These are phyloP conservation scores for Gambusia holbrooki DNA, from an alignment of 2,113 vertebrate genomes.

Conservation along the genomic window DNA sequence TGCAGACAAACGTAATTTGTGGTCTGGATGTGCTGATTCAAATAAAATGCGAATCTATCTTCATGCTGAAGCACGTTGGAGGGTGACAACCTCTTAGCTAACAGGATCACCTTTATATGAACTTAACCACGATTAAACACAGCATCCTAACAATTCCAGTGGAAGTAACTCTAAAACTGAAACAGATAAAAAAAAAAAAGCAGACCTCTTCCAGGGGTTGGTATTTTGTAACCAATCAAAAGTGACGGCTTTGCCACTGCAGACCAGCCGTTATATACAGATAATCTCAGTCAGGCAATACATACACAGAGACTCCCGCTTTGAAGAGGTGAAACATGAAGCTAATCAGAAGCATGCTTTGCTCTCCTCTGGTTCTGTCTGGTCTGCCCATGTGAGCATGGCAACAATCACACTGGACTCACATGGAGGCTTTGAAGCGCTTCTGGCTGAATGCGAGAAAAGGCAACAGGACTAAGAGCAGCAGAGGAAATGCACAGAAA, in stretches of 20 bases:
- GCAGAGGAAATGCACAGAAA: slow-evolving; percentile 24
- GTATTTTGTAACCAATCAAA: slow-evolving; percentile 20
- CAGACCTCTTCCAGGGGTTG: background rate
- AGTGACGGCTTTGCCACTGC: slow-evolving; percentile 7
- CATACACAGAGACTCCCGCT: slow-evolving; percentile 10
- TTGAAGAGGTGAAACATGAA: slow-evolving; percentile 63
- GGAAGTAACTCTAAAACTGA: background rate
- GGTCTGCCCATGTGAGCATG: slow-evolving; percentile 36
- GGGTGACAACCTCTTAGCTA: too few species aligned
- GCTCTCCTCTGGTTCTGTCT: slow-evolving; percentile 37
- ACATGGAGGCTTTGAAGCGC: slow-evolving; percentile 48
- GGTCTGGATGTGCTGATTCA: background rate
- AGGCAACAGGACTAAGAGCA: slow-evolving; percentile 20
- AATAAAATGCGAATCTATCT: too few species aligned
- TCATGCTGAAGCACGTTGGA: background rate
- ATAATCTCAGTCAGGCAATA: background rate
- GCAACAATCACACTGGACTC: slow-evolving; percentile 52
- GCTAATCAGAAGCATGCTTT: slow-evolving; percentile 42
- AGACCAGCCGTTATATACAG: slow-evolving; percentile 18
- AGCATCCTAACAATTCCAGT: background rate
- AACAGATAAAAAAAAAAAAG: background rate
- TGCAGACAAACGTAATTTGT: background rate
- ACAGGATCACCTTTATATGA: too few species aligned
- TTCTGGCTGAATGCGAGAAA: slow-evolving; percentile 36
- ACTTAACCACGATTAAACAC: too few species aligned